Evolutionary conservation across 2,888 invertebrate genomes (phyloP).

Genomic region (Orthosia gothica): DNA sequence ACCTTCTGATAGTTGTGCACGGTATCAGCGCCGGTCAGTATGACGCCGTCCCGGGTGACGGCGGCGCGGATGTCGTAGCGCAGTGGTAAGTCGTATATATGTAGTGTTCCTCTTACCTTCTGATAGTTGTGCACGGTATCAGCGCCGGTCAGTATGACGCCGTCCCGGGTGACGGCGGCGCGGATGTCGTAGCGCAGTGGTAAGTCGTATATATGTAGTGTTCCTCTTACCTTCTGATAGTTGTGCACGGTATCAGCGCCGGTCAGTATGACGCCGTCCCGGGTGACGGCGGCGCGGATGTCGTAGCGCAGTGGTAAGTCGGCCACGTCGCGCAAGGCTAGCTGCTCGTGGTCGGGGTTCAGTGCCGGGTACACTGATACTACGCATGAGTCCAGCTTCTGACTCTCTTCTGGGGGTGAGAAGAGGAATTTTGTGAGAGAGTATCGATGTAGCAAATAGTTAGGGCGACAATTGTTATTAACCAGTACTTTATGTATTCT

Average conservation of each 20-base stretch:
- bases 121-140: slow-evolving; percentile 95
- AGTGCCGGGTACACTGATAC: slow-evolving; percentile 98
- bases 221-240: slow-evolving; percentile 94
- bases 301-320: slow-evolving; percentile 93
- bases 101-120: no score
- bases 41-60: slow-evolving; percentile 97
- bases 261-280: slow-evolving; percentile 96
- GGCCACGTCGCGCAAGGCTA: slow-evolving; percentile 94
- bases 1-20: slow-evolving; percentile 95
- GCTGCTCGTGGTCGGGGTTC: slow-evolving; percentile 98
- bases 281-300: slow-evolving; percentile 96
- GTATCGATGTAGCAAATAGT: no score
- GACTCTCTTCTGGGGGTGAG: slow-evolving; percentile 74
- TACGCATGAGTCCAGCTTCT: slow-evolving; percentile 97
- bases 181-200: slow-evolving; percentile 94
- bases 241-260: slow-evolving; percentile 95
- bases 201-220: no score
- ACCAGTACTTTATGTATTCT: no score
- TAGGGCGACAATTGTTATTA: no score
- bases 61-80: slow-evolving; percentile 95
- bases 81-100: slow-evolving; percentile 92
- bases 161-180: slow-evolving; percentile 97
- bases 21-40: slow-evolving; percentile 95
- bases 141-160: slow-evolving; percentile 95
- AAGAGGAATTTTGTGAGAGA: no score